Percentiles rank a stretch among this genome's conserved stretches.
phyloP scores from a whole-genome alignment of 2,888 invertebrate species.

The Gastrophysa polygoni region DNA sequence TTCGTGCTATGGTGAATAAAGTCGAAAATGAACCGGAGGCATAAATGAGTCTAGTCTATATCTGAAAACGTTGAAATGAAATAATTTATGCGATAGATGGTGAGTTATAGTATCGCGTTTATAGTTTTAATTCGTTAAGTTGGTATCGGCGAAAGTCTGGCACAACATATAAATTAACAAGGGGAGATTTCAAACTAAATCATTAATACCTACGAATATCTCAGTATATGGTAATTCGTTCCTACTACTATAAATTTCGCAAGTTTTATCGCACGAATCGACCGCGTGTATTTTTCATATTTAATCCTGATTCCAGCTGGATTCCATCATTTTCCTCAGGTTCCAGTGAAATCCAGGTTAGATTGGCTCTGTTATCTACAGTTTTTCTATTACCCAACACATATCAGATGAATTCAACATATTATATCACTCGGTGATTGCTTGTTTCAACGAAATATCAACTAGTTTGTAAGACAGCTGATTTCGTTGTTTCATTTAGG shows the following conservation, averaged over 20 bases:
- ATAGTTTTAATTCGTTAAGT: conserved; percentile 47
- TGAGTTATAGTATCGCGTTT: conserved; percentile 47
- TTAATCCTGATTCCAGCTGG: conserved; percentile 6
- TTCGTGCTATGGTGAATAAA: conserved; percentile 18
- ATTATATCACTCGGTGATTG: too few relatives aligned
- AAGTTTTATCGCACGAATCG: conserved; percentile 24
- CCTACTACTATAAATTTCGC: conserved; percentile 25
- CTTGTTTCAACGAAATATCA: too few relatives aligned
- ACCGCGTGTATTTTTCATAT: conserved; percentile 5
- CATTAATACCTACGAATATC: conserved; percentile 37
- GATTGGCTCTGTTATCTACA: too few relatives aligned
- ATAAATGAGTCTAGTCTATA: conserved; percentile 42
- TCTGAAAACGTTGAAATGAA: conserved; percentile 43
- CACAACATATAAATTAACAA: conserved; percentile 45
- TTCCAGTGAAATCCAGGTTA: too few relatives aligned
- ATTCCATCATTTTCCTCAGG: too few relatives aligned
- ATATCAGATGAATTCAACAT: too few relatives aligned
- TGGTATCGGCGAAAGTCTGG: conserved; percentile 47
- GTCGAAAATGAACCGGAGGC: conserved; percentile 23
- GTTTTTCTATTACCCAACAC: too few relatives aligned
- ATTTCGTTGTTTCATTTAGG: too few relatives aligned
- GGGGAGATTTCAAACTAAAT: conserved; percentile 42
- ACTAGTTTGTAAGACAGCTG: too few relatives aligned
- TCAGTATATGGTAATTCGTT: conserved; percentile 29
- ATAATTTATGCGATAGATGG: conserved; percentile 45